Evolutionary conservation across 2,797 vertebrate genomes (phyloP).

Genomic region (Rhynchonycteris naso): DNA sequence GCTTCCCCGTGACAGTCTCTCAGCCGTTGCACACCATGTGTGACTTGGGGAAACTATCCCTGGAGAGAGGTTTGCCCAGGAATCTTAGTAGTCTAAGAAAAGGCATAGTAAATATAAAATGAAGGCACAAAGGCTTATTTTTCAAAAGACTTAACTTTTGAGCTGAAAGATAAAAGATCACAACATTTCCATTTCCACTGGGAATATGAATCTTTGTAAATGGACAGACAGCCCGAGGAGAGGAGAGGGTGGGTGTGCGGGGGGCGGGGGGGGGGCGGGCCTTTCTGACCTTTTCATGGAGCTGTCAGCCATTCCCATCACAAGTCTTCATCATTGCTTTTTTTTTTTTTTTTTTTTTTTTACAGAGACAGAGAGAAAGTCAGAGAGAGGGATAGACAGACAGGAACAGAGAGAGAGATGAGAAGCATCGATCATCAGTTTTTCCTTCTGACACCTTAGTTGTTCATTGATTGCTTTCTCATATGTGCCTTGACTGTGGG

Average conservation of each 20-base stretch:
- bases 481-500: too few species aligned
- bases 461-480: too few species aligned
- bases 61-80: neutral
- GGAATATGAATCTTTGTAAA: constrained; percentile 45
- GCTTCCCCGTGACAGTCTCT: neutral
- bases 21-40: too few species aligned
- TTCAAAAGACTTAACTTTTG: constrained; percentile 51
- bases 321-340: constrained; percentile 11
- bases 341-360: too few species aligned
- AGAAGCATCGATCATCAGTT: too few species aligned
- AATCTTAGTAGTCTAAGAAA: constrained; percentile 37
- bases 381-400: too few species aligned
- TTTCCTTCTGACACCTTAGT: too few species aligned
- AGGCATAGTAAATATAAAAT: constrained; percentile 35
- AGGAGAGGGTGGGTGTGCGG: neutral
- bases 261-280: neutral
- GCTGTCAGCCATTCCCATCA: neutral
- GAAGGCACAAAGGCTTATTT: constrained; percentile 28
- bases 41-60: neutral
- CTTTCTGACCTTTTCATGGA: constrained; percentile 61
- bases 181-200: constrained; percentile 38
- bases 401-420: too few species aligned
- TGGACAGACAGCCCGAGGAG: constrained; percentile 1
- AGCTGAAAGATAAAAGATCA: constrained; percentile 43
- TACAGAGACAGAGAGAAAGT: too few species aligned